These are phyloP conservation scores for Notodonta dromedarius DNA, from an alignment of 2,888 invertebrate species.

Conservation along the genomic window DNA sequence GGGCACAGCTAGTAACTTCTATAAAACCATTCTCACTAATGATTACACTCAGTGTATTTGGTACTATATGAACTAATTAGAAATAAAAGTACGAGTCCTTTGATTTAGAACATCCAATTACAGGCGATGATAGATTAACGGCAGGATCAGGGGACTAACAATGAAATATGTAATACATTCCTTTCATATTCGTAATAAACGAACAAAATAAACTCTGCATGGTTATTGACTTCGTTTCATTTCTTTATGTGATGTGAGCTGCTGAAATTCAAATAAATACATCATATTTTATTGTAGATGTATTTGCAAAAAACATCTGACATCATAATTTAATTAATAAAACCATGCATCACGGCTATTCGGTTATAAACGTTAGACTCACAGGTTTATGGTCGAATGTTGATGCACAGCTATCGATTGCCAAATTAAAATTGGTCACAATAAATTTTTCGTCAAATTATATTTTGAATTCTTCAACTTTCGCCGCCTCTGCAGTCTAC, in stretches of 20 bases:
- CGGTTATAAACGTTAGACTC: neutral
- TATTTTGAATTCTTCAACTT: slow-evolving; percentile 32
- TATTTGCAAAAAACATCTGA: slow-evolving; percentile 15
- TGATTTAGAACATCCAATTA: slow-evolving; percentile 27
- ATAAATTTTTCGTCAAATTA: slow-evolving; percentile 45
- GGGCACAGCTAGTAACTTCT: no score
- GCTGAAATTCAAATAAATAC: slow-evolving; percentile 9
- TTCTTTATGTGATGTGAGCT: neutral
- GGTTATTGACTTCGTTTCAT: neutral
- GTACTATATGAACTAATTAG: neutral
- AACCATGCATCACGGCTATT: neutral
- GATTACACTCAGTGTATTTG: neutral
- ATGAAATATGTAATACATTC: neutral
- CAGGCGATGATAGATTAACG: slow-evolving; percentile 34
- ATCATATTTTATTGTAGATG: slow-evolving; percentile 13
- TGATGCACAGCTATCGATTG: neutral
- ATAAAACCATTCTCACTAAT: no score
- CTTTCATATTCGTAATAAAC: neutral
- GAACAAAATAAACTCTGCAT: neutral
- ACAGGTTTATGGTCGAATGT: neutral
- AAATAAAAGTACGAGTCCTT: slow-evolving; percentile 11
- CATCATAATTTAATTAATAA: slow-evolving; percentile 11
- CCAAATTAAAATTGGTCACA: slow-evolving; percentile 7
- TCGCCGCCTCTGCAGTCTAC: slow-evolving; percentile 41
- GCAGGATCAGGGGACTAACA: neutral